A percentile compares a stretch with the other conserved stretches of the same genome.
Evolutionary conservation across 2,797 vertebrate species (phyloP).

Genomic region (Onychomys torridus): DNA sequence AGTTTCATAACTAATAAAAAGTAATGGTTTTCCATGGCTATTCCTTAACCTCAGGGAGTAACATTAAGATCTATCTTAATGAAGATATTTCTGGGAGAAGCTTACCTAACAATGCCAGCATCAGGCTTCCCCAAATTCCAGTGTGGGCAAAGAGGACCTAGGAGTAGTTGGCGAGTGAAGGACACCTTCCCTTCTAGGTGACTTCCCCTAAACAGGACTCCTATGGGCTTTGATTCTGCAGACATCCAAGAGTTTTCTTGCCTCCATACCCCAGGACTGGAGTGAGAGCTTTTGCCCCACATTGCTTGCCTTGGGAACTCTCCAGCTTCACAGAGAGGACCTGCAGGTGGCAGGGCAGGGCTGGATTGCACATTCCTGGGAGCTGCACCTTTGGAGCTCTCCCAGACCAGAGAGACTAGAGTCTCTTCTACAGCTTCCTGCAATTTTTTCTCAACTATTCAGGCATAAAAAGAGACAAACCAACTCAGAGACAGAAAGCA

Average conservation of each 20-base stretch:
- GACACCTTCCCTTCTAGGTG: not conserved
- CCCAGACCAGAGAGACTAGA: not conserved
- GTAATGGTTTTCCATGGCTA: not conserved
- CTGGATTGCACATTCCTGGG: not conserved
- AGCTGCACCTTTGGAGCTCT: not conserved
- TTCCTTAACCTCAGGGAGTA: not conserved
- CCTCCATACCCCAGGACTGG: not conserved
- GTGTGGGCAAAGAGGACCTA: not conserved
- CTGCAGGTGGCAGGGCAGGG: too few species aligned
- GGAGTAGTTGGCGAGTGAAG: not conserved
- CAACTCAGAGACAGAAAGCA: not conserved
- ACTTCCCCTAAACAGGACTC: not conserved
- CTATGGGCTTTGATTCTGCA: not conserved
- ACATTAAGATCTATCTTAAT: not conserved
- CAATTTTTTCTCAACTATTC: not conserved
- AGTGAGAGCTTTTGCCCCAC: not conserved
- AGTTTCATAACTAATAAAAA: constrained; percentile 38
- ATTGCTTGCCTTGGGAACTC: not conserved
- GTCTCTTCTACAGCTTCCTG: not conserved
- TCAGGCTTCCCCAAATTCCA: not conserved
- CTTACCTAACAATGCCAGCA: too few species aligned
- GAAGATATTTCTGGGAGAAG: constrained; percentile 13
- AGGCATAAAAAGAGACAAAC: not conserved
- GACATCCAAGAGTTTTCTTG: not conserved
- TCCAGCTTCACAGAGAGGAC: too few species aligned